Evolutionary conservation across 2,888 invertebrate species (phyloP).

Genomic region (Lasioglossum zephyrum): DNA sequence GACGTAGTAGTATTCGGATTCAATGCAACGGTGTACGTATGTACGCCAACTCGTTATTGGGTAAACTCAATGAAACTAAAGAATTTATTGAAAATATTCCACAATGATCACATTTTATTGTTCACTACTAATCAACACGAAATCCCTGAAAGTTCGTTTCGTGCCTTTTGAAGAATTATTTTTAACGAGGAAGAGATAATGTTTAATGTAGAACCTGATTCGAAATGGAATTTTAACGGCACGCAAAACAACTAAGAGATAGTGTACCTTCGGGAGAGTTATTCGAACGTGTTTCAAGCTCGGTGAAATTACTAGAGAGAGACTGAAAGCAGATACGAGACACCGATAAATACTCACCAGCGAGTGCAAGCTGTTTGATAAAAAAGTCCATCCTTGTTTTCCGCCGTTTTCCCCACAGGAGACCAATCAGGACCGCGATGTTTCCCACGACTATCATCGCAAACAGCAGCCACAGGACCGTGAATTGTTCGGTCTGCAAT

Average conservation of each 20-base stretch:
- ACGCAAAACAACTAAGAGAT: not conserved
- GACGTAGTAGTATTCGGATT: not conserved
- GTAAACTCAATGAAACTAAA: not conserved
- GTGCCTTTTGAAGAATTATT: no score
- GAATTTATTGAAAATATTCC: no score
- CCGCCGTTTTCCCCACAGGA: constrained; percentile 92
- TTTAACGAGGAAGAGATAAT: no score
- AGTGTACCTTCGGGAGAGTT: not conserved
- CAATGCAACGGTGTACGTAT: not conserved
- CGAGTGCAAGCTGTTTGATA: constrained; percentile 96
- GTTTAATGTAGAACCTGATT: no score
- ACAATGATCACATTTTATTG: no score
- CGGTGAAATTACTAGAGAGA: not conserved
- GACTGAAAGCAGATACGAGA: not conserved
- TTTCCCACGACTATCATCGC: constrained; percentile 94
- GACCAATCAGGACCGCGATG: constrained; percentile 93
- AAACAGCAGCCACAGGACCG: constrained; percentile 94
- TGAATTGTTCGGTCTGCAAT: constrained; percentile 94
- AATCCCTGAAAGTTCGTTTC: no score
- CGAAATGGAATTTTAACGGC: not conserved
- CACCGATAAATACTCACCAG: constrained; percentile 87
- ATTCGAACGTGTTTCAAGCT: not conserved
- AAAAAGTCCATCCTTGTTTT: constrained; percentile 98
- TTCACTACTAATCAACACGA: no score
- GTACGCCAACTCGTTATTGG: not conserved